Conservation (phyloP, 2,797 vertebrate genomes). For the Rhyacichthys aspro region DNA sequence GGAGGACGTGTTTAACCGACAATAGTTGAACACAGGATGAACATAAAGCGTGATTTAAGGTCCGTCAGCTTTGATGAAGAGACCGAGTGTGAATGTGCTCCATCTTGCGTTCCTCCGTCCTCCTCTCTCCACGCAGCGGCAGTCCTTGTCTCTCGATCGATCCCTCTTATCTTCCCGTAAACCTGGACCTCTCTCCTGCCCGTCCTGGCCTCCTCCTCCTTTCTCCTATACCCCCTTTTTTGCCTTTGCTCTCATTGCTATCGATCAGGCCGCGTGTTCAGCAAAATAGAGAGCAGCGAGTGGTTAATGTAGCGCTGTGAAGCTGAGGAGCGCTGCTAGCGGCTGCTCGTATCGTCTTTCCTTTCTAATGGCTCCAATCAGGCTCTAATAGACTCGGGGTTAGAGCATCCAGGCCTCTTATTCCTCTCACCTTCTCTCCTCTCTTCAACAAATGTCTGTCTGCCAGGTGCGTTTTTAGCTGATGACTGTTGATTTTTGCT, state of each 20-base stretch:
- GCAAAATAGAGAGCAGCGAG: slow-evolving; percentile 64
- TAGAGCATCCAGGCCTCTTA: slow-evolving; percentile 35
- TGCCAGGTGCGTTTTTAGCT: slow-evolving; percentile 42
- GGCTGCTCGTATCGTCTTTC: slow-evolving; percentile 49
- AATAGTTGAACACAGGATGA: not conserved
- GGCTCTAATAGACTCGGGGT: slow-evolving; percentile 61
- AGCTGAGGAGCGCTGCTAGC: slow-evolving; percentile 26
- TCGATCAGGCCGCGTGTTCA: slow-evolving; percentile 63
- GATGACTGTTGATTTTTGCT: slow-evolving; percentile 51
- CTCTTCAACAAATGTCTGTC: slow-evolving; percentile 31
- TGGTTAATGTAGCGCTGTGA: slow-evolving; percentile 59
- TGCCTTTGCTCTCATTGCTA: slow-evolving; percentile 50
- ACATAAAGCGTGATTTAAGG: slow-evolving; percentile 23
- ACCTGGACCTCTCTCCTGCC: slow-evolving; percentile 51
- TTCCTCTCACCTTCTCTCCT: slow-evolving; percentile 49
- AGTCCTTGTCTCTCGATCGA: slow-evolving; percentile 69
- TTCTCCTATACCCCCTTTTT: slow-evolving; percentile 24
- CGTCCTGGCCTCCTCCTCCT: slow-evolving; percentile 30
- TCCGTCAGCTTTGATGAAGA: slow-evolving; percentile 52
- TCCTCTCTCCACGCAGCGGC: slow-evolving; percentile 48
- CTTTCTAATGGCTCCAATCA: slow-evolving; percentile 66
- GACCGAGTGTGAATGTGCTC: slow-evolving; percentile 36
- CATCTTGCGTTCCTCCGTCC: slow-evolving; percentile 63
- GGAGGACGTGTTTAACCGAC: slow-evolving; percentile 1
- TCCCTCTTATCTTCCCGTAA: slow-evolving; percentile 76